Base-by-base conservation (phyloP, 2,797 vertebrate species). In the Molossus molossus region DNA sequence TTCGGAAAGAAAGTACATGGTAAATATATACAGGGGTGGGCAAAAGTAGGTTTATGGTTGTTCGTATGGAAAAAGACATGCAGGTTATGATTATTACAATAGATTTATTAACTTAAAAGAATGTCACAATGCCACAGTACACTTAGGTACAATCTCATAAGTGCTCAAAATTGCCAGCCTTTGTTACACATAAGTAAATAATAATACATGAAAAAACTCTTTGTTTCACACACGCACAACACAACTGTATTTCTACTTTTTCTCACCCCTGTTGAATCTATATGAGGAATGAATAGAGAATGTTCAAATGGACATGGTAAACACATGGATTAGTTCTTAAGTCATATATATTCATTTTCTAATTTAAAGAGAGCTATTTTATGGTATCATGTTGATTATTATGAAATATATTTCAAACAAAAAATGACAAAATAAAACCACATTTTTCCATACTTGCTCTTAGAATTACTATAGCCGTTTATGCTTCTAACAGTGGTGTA, bases 241-340 rank as follows among this genome's bases (percentile, higher is more conserved):
- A 45, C 40, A 45, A 45, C 40, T 45, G 40, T 45, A 45, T 5
- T 5, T 45, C 40, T 45, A 45, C 40, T 45, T 45, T 45, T 33
- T 33, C 33, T 33, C 33, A 33, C 33, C 33, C 33, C 33, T 33
- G 33, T 33, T 45, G 25, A 20, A 57, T 58, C 53, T 69, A 18
- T 64, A 18, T 82, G 58, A 94, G 12, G 27, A 95, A 27, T 89
- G n/a, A 73, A 50, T 79, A 53, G 55, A 86, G 29, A 73, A 70
- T 75, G 79, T 69, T 83, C 14, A 94, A 64, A 48, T 79, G 13
- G 50, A 70, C 62, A 33, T 50, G 13, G 9, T 87, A 73, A 70
- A 40, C 21, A 29, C 45, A 50, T 40, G 29, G 10, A 27, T 70
- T 87, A 55, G 17, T 92, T 81, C 29, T 87, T 55, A 79, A 6